Conservation (phyloP, 2,113 vertebrate species). For the Calidris pugnax region DNA sequence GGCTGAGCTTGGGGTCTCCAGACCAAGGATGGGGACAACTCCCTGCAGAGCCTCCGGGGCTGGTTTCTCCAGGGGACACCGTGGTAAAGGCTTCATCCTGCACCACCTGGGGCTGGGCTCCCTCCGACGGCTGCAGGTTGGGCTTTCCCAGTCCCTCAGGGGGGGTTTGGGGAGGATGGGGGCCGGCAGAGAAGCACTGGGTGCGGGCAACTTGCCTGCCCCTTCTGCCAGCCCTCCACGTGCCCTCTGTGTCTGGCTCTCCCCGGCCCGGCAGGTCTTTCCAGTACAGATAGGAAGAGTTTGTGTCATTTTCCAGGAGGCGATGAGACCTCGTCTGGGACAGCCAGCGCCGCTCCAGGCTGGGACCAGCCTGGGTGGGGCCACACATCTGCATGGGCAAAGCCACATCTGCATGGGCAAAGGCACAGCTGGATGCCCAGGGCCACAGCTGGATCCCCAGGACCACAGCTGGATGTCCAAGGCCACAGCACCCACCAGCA, state of each 20-base stretch:
- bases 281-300: slow-evolving; percentile 46
- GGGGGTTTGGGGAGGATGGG: neutral
- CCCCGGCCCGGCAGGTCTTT: slow-evolving; percentile 48
- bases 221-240: neutral
- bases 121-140: neutral
- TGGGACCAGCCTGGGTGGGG: neutral
- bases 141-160: neutral
- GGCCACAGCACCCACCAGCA: neutral
- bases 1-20: neutral
- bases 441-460: neutral
- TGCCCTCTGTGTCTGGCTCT: neutral
- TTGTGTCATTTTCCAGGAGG: slow-evolving; percentile 49
- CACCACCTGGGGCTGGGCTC: neutral
- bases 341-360: neutral
- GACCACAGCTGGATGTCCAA: neutral
- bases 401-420: neutral
- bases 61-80: neutral
- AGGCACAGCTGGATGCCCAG: neutral
- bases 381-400: neutral
- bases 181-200: neutral
- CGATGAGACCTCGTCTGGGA: slow-evolving; percentile 13
- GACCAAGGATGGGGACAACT: fast-evolving
- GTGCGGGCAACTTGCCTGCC: slow-evolving; percentile 19
- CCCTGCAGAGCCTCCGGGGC: neutral
- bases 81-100: neutral